Conservation (phyloP, 2,113 vertebrate species). For the Ceyx margarethae region DNA sequence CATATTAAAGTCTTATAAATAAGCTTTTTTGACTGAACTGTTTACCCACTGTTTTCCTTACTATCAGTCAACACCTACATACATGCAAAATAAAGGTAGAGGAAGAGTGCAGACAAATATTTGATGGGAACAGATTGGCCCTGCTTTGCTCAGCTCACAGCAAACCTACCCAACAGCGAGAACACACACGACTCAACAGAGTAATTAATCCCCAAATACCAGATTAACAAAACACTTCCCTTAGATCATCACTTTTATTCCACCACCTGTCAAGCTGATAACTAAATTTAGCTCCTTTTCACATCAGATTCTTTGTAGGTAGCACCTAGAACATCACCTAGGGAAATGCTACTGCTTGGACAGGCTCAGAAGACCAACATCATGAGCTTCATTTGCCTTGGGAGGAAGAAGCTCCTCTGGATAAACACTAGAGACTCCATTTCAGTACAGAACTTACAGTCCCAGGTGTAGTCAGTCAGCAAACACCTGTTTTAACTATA, state of each 20-base stretch:
- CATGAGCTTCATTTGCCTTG: background rate
- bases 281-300: background rate
- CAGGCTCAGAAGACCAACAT: background rate
- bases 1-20: slow-evolving; percentile 18
- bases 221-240: background rate
- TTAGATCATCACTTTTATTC: background rate
- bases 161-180: background rate
- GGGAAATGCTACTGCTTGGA: background rate
- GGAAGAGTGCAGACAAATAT: slow-evolving; percentile 41
- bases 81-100: background rate
- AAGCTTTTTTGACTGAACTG: slow-evolving; percentile 9
- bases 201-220: background rate
- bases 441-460: background rate
- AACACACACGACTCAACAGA: background rate
- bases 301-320: background rate
- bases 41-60: slow-evolving; percentile 23
- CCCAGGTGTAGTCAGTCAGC: background rate
- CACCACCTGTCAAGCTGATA: background rate
- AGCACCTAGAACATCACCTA: background rate
- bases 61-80: slow-evolving; percentile 36
- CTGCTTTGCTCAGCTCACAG: slow-evolving; percentile 26
- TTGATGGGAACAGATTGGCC: slow-evolving; percentile 21
- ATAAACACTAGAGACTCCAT: background rate
- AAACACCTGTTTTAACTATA: background rate
- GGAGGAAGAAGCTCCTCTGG: background rate